phyloP scores from a whole-genome alignment of 1,140 invertebrate species.

The Drosophila punjabiensis region DNA sequence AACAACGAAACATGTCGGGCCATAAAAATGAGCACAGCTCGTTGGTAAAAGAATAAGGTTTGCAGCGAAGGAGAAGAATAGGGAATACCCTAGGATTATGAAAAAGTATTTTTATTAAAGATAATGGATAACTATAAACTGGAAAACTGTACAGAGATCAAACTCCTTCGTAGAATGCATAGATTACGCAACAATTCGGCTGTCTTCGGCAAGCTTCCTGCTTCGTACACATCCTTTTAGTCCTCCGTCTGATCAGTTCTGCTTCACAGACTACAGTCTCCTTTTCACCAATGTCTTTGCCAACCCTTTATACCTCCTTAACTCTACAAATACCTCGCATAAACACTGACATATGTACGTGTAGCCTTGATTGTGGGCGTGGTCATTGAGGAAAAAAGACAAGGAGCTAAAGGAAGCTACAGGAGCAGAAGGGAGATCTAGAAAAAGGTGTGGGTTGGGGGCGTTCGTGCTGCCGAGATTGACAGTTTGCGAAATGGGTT shows the following conservation, averaged over 20 bases:
- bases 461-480: conserved; percentile 61
- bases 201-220: no score
- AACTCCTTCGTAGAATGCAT: no score
- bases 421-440: background rate
- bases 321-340: background rate
- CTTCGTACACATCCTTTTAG: no score
- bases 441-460: background rate
- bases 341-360: conserved; percentile 25
- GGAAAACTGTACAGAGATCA: no score
- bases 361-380: conserved; percentile 23
- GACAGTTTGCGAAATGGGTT: conserved; percentile 77
- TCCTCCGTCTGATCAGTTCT: background rate
- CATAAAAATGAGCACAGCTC: conserved; percentile 63
- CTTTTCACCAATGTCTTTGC: background rate
- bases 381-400: conserved; percentile 1
- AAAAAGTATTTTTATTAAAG: no score
- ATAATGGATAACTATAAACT: no score
- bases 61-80: background rate
- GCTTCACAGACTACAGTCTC: background rate
- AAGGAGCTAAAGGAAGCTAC: background rate
- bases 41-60: conserved; percentile 13
- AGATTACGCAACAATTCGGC: no score
- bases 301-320: background rate
- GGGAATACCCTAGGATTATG: background rate
- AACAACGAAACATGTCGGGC: conserved; percentile 56